Conservation (phyloP, 2,113 vertebrate species). For the Megaceryle maxima region DNA sequence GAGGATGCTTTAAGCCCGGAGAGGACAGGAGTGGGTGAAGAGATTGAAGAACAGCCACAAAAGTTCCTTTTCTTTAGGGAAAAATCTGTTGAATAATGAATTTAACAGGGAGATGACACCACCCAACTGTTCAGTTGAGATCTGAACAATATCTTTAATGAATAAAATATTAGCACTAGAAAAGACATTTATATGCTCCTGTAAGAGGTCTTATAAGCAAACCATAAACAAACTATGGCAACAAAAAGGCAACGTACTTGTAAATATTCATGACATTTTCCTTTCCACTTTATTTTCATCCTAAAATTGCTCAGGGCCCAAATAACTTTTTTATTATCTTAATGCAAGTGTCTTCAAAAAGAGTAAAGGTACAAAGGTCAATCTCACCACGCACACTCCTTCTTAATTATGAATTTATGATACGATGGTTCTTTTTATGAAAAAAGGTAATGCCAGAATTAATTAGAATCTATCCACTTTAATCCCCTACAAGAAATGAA, state of each 20-base stretch:
- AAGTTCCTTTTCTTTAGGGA: background rate
- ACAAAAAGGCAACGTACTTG: background rate
- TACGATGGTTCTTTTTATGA: background rate
- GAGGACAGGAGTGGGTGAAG: background rate
- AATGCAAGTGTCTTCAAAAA: background rate
- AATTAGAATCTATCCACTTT: slow-evolving; percentile 29
- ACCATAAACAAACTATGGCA: slow-evolving; percentile 17
- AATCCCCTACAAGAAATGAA: slow-evolving; percentile 43
- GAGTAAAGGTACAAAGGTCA: slow-evolving; percentile 21
- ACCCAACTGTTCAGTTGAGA: background rate
- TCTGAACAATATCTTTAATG: slow-evolving; percentile 10
- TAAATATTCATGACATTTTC: slow-evolving; percentile 47
- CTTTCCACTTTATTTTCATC: slow-evolving; percentile 30
- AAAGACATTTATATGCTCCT: background rate
- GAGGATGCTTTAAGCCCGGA: background rate
- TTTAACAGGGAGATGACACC: background rate
- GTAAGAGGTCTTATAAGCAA: slow-evolving; percentile 7
- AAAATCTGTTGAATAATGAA: slow-evolving; percentile 4
- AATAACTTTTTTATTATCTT: background rate
- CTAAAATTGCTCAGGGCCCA: slow-evolving; percentile 20
- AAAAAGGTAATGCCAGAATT: slow-evolving; percentile 30
- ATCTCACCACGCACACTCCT: background rate
- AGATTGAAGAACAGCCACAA: background rate
- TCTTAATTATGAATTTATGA: slow-evolving; percentile 30
- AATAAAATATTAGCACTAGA: slow-evolving; percentile 30